Evolutionary conservation across 2,888 invertebrate species (phyloP).

Genomic region (Xestoiulus laeticollis): DNA sequence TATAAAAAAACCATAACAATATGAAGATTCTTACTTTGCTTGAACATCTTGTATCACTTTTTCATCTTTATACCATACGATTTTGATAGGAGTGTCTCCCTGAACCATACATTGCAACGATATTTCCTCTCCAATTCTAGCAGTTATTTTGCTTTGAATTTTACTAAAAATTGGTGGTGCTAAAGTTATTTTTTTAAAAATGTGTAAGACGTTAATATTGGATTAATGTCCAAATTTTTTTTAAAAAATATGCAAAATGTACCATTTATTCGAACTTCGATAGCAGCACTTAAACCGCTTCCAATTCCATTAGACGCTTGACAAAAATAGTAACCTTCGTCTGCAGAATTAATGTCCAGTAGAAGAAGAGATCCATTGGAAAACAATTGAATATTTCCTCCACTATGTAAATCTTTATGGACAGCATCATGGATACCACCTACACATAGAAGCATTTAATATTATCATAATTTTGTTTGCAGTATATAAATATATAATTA

Average conservation of each 20-base stretch:
- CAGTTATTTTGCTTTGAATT: conserved; percentile 57
- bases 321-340: conserved; percentile 65
- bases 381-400: not conserved
- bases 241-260: conserved; percentile 58
- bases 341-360: conserved; percentile 54
- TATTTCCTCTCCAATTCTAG: conserved; percentile 60
- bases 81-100: conserved; percentile 63
- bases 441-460: not conserved
- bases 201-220: not conserved
- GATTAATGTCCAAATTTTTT: no score
- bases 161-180: conserved; percentile 51
- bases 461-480: not conserved
- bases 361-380: conserved; percentile 52
- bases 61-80: conserved; percentile 62
- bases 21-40: not conserved
- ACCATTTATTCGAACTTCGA: conserved; percentile 64
- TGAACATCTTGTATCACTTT: conserved; percentile 34
- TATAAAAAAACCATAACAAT: no score
- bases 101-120: conserved; percentile 63
- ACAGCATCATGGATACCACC: not conserved
- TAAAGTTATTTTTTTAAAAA: conserved; percentile 36
- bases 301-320: conserved; percentile 64
- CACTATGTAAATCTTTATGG: conserved; percentile 30
- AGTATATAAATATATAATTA: no score
- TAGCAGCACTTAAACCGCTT: conserved; percentile 63